Evolutionary conservation across 1,140 invertebrate species (phyloP).

Genomic region (Gryllus bimaculatus): DNA sequence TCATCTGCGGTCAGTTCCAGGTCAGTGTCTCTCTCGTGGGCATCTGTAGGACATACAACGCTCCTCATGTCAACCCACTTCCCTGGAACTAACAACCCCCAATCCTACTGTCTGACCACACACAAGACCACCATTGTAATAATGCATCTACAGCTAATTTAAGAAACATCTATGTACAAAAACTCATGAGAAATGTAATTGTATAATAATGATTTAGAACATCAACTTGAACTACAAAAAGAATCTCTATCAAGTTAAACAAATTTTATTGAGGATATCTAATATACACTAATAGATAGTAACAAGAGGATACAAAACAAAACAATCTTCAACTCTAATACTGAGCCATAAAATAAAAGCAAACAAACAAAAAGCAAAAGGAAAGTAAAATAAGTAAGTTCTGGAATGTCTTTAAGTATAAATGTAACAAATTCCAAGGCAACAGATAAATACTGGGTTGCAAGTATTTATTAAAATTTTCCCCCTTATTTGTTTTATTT

Average conservation of each 20-base stretch:
- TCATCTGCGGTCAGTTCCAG: conserved; percentile 45
- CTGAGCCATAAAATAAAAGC: not conserved
- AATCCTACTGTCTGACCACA: conserved; percentile 6
- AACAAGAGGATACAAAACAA: not conserved
- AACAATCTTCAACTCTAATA: not conserved
- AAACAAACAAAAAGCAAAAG: not conserved
- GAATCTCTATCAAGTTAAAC: not conserved
- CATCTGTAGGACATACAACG: conserved; percentile 31
- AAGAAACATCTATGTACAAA: not conserved
- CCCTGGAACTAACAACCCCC: conserved; percentile 9
- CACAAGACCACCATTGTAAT: not conserved
- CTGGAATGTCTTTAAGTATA: too few relatives aligned
- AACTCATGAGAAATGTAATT: not conserved
- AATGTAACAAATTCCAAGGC: too few relatives aligned
- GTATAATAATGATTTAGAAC: not conserved
- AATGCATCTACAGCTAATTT: not conserved
- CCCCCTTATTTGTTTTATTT: too few relatives aligned
- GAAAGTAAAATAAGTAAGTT: not conserved
- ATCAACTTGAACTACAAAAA: not conserved
- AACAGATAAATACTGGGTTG: too few relatives aligned
- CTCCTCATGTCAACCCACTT: conserved; percentile 14
- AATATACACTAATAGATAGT: not conserved
- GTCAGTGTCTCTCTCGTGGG: conserved; percentile 39
- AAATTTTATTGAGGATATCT: too few relatives aligned
- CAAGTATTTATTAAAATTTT: too few relatives aligned